Base-by-base conservation (phyloP, 2,888 invertebrate genomes). In the Neoascia interrupta region DNA sequence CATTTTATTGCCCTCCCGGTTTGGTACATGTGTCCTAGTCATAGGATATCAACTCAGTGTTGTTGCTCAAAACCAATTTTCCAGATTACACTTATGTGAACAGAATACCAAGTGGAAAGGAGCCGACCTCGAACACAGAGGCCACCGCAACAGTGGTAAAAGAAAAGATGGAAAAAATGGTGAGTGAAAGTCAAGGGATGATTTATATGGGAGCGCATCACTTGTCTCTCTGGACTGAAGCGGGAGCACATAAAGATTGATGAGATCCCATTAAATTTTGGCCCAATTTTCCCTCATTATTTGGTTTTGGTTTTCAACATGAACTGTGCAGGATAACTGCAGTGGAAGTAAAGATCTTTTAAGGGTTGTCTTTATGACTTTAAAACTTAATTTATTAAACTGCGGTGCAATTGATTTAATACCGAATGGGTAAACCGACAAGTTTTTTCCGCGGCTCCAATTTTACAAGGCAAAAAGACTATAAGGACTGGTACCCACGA, bases 161-260 rank as follows among this genome's bases (percentile, higher is more conserved):
- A 31, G 18, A 53, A 36, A 13, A 18, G 36, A 28, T 43, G 15
- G 21, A 23, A 26, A 37, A 26, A 47, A 21, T 37, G 53, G 16
- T 13, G 61, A 49, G 34, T 45, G 5, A 51, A 53, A 47, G 58
- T 60, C 58, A 45, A 28, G 23, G 60, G 53, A 66, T 53, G 60
- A 73, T 73, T 66, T 58, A 66, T 73, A 26, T 72, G 56, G 43
- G 56, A 73, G 61, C 47, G 43, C 16, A 56, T 49, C 43, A 49
- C 51, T 51, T 43, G 51, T 54, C 36, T 64, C 36, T 23, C 36
- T 13, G 41, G 49, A 5, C 11, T 36, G 41, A 36, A 26, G 13
- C 21, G 45, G 31, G 11, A 41, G 36, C 53, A 53, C 16, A 15
- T 39, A 39, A 47, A 73, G 64, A 51, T 73, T 73, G 58, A 73